These are phyloP conservation scores for Elymnias hypermnestra DNA, from an alignment of 1,140 invertebrate genomes.

Conservation along the genomic window DNA sequence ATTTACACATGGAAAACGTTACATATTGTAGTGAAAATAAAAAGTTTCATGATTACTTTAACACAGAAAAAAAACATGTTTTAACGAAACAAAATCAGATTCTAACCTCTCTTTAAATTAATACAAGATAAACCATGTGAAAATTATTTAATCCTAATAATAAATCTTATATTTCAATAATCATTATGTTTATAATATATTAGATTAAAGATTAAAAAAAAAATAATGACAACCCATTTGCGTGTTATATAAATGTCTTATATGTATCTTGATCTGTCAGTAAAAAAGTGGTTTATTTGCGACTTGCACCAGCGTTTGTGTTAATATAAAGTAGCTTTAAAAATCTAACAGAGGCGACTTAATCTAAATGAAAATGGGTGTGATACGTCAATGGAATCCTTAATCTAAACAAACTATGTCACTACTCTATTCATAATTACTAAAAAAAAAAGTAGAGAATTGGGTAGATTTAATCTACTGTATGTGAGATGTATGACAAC, in stretches of 20 bases:
- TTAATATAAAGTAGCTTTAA: slow-evolving; percentile 36
- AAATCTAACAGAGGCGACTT: slow-evolving; percentile 31
- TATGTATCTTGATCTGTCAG: slow-evolving; percentile 26
- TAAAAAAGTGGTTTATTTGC: slow-evolving; percentile 42
- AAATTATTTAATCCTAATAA: slow-evolving; percentile 31
- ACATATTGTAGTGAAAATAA: slow-evolving; percentile 35
- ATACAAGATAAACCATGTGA: slow-evolving; percentile 25
- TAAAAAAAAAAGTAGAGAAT: slow-evolving; percentile 44
- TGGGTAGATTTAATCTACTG: slow-evolving; percentile 67
- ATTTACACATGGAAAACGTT: slow-evolving; percentile 53
- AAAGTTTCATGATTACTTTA: slow-evolving; percentile 45
- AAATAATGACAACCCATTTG: slow-evolving; percentile 17
- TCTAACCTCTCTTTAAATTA: slow-evolving; percentile 47
- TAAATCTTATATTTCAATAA: slow-evolving; percentile 29
- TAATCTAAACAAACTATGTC: slow-evolving; percentile 41
- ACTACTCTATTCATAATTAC: slow-evolving; percentile 44
- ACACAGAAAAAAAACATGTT: slow-evolving; percentile 32
- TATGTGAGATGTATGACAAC: slow-evolving; percentile 11
- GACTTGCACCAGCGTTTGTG: slow-evolving; percentile 57
- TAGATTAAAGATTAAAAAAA: slow-evolving; percentile 25
- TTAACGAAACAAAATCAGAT: slow-evolving; percentile 51
- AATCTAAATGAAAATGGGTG: slow-evolving; percentile 41
- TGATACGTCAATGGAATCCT: slow-evolving; percentile 46
- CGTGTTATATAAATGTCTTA: slow-evolving; percentile 31
- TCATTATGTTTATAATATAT: slow-evolving; percentile 21